Evolutionary conservation across 2,888 invertebrate species (phyloP).

Genomic region (Clistopyga incitator): DNA sequence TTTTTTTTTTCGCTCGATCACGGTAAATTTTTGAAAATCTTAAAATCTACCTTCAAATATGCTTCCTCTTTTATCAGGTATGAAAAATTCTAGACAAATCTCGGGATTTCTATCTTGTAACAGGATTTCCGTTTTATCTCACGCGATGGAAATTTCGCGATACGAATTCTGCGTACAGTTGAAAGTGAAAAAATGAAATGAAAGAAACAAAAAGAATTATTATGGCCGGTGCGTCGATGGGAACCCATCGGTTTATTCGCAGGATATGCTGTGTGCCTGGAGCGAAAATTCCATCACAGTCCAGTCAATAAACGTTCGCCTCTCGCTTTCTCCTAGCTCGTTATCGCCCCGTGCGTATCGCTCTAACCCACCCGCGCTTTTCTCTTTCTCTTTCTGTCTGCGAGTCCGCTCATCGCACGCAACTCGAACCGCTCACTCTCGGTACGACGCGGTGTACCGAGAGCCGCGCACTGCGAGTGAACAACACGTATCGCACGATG

Average conservation of each 20-base stretch:
- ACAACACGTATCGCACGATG: conserved; percentile 46
- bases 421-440: conserved; percentile 18
- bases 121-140: neutral
- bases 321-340: conserved; percentile 63
- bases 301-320: conserved; percentile 52
- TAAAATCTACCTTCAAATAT: neutral
- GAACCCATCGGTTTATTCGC: conserved; percentile 5
- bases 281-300: conserved; percentile 50
- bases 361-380: conserved; percentile 46
- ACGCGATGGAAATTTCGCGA: conserved; percentile 4
- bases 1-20: no score
- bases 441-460: conserved; percentile 4
- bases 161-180: neutral
- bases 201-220: no score
- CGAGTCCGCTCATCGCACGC: conserved; percentile 37
- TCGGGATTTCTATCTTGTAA: neutral
- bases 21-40: no score
- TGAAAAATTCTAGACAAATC: neutral
- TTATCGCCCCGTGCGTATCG: conserved; percentile 60
- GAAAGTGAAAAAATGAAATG: conserved; percentile 18
- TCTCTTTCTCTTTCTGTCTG: conserved; percentile 47
- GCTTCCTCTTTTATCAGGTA: neutral
- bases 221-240: conserved; percentile 5
- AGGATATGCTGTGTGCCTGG: conserved; percentile 1
- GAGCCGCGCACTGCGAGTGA: conserved; percentile 31